Percentiles rank a stretch among this genome's conserved stretches.
phyloP scores from a whole-genome alignment of 2,888 invertebrate species.

The Agrenia bidenticulata region DNA sequence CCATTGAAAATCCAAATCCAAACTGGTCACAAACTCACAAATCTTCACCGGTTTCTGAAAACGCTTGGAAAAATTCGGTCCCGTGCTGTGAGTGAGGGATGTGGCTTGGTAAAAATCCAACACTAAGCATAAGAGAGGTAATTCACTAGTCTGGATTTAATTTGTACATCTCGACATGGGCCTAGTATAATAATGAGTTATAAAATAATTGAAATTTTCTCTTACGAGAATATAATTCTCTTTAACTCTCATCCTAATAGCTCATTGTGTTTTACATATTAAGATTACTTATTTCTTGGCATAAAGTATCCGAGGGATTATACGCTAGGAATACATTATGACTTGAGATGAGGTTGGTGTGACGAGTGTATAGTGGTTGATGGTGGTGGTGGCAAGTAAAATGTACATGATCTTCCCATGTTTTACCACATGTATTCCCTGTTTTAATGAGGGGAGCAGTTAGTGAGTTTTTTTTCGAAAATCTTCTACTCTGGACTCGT shows the following conservation, averaged over 20 bases:
- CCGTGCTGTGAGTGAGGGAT: not conserved
- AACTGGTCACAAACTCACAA: slow-evolving; percentile 11
- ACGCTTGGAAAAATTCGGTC: not conserved
- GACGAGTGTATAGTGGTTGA: not conserved
- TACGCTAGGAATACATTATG: too few relatives aligned
- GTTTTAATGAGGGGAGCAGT: slow-evolving; percentile 32
- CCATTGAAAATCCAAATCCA: slow-evolving; percentile 4
- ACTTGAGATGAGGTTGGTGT: not conserved
- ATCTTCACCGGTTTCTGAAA: slow-evolving; percentile 15
- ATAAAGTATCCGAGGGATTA: too few relatives aligned
- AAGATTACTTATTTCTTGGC: too few relatives aligned
- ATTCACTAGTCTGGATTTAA: too few relatives aligned
- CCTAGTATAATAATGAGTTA: too few relatives aligned
- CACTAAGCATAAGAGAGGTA: too few relatives aligned
- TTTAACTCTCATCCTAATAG: too few relatives aligned
- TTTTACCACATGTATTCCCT: slow-evolving; percentile 26
- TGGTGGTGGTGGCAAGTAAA: slow-evolving; percentile 20
- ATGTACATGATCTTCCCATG: slow-evolving; percentile 25
- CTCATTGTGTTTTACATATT: too few relatives aligned
- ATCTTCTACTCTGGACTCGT: not conserved
- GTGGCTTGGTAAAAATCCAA: too few relatives aligned
- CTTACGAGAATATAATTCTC: too few relatives aligned
- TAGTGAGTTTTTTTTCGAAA: slow-evolving; percentile 23
- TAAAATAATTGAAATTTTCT: too few relatives aligned
- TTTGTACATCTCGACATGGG: too few relatives aligned